These are phyloP conservation scores for Dicentrarchus labrax DNA, from an alignment of 2,113 vertebrate species.

Conservation along the genomic window DNA sequence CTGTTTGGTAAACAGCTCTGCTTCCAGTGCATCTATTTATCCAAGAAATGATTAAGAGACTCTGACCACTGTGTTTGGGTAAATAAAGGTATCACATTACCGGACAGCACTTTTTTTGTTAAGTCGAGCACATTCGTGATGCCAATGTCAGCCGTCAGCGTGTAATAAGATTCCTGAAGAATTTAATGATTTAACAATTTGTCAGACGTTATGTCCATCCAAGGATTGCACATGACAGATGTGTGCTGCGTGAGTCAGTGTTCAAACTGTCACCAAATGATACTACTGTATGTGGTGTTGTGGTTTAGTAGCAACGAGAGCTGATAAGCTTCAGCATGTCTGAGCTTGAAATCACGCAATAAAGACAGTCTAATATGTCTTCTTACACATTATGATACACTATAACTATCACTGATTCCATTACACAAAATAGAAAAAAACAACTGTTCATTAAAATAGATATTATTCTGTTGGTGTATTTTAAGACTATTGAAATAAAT, in stretches of 20 bases:
- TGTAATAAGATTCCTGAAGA: conserved; percentile 24
- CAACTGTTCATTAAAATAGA: not conserved
- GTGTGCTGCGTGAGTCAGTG: not conserved
- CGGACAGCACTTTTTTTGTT: not conserved
- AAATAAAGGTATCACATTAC: not conserved
- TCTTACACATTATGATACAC: not conserved
- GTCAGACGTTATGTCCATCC: conserved; percentile 15
- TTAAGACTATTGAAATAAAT: not conserved
- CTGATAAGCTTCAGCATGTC: not conserved
- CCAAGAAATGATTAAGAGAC: not conserved
- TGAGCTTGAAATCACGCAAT: not conserved
- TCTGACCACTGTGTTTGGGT: not conserved
- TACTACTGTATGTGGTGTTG: not conserved
- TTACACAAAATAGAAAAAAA: no score
- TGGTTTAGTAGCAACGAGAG: not conserved
- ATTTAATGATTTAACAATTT: conserved; percentile 23
- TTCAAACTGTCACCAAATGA: conserved; percentile 26
- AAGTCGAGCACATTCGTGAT: not conserved
- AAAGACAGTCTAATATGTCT: not conserved
- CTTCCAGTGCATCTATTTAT: conserved; percentile 9
- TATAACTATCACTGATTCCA: not conserved
- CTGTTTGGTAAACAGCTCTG: conserved; percentile 18
- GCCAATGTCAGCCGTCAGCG: not conserved
- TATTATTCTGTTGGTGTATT: not conserved
- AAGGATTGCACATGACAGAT: conserved; percentile 29